A percentile compares a stretch with the other conserved stretches of the same genome.
Conservation (phyloP, 2,113 vertebrate species). For the Gymnobelideus leadbeateri region DNA sequence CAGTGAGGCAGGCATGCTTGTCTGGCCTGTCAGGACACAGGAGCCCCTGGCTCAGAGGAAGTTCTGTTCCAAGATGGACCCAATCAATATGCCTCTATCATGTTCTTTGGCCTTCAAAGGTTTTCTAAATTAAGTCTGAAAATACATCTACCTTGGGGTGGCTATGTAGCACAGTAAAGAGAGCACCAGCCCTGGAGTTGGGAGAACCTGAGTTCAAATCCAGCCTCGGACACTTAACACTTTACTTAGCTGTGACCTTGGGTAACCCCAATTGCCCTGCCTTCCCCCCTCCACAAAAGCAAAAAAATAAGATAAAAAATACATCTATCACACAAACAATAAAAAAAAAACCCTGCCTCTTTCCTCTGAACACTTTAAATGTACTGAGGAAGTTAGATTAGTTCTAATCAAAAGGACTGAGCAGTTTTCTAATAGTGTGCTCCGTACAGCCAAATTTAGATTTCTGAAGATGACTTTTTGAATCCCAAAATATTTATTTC, state of each 20-base stretch:
- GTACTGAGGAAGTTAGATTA: not conserved
- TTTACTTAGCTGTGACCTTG: no score
- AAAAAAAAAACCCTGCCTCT: not conserved
- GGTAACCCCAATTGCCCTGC: no score
- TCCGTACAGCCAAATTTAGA: not conserved
- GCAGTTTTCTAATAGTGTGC: not conserved
- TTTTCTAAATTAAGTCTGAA: not conserved
- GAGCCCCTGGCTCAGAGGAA: not conserved
- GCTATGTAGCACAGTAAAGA: no score
- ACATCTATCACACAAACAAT: not conserved
- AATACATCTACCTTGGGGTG: not conserved
- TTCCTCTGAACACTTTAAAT: not conserved
- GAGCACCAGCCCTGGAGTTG: no score
- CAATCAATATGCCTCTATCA: not conserved
- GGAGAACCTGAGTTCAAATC: no score
- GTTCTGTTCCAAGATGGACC: not conserved
- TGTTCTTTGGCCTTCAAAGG: not conserved
- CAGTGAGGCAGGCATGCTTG: not conserved
- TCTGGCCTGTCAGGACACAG: not conserved
- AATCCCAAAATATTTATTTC: no score
- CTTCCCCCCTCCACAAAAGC: no score
- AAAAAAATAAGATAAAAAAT: no score
- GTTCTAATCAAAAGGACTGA: not conserved
- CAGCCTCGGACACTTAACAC: no score
- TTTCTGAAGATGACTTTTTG: not conserved